Percentiles rank a stretch among this genome's conserved stretches.
These are phyloP conservation scores for Conops quadrifasciatus DNA, from an alignment of 2,888 invertebrate species.

Conservation along the genomic window DNA sequence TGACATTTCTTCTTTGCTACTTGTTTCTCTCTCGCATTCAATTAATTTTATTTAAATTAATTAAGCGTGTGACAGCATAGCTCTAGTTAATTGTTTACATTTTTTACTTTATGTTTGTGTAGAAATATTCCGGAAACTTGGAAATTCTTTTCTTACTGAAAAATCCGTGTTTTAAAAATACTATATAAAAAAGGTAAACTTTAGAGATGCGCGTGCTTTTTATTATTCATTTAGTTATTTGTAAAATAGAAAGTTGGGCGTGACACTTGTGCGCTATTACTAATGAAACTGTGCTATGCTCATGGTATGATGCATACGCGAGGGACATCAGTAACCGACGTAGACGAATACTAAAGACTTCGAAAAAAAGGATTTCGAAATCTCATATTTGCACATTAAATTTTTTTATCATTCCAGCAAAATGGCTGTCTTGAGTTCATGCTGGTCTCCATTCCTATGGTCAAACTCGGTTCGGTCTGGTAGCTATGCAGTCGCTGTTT, in stretches of 20 bases:
- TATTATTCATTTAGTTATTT: background rate
- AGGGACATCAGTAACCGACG: background rate
- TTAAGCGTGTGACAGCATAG: background rate
- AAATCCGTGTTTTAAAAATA: background rate
- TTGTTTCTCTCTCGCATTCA: background rate
- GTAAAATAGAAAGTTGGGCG: conserved; percentile 14
- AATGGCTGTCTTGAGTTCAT: conserved; percentile 79
- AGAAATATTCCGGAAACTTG: background rate
- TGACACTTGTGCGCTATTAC: conserved; percentile 23
- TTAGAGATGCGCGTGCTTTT: background rate
- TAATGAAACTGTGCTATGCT: background rate
- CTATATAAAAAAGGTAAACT: background rate
- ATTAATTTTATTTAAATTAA: background rate
- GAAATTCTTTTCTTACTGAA: background rate
- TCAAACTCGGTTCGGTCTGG: conserved; percentile 80
- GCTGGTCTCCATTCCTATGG: conserved; percentile 91
- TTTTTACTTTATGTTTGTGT: background rate
- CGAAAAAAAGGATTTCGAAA: no score
- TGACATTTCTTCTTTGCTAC: no score
- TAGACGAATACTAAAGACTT: no score
- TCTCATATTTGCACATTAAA: no score
- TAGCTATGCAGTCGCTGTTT: conserved; percentile 80
- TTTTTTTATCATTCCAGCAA: conserved; percentile 49
- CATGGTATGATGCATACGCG: background rate
- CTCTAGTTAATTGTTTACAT: conserved; percentile 10